phyloP scores from a whole-genome alignment of 2,888 invertebrate species.

The Empis stercorea region DNA sequence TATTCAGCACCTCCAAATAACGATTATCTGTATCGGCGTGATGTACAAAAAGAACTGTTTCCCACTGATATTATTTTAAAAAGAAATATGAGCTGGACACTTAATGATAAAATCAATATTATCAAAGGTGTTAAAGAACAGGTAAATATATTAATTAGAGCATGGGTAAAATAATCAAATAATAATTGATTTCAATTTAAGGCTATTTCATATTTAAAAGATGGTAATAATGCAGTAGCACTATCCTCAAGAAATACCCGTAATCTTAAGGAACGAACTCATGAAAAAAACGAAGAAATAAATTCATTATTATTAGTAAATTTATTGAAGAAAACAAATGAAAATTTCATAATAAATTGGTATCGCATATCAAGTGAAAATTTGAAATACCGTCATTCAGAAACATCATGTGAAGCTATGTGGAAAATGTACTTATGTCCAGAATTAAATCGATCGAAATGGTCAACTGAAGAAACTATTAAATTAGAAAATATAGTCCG shows the following conservation, averaged over 20 bases:
- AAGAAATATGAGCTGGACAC: constrained; percentile 42
- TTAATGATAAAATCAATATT: constrained; percentile 43
- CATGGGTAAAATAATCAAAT: neutral
- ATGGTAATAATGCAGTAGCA: neutral
- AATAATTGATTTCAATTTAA: neutral
- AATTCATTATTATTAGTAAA: constrained; percentile 13
- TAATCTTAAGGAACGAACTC: neutral
- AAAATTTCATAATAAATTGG: constrained; percentile 30
- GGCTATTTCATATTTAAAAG: neutral
- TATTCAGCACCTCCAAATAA: constrained; percentile 45
- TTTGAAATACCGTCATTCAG: constrained; percentile 43
- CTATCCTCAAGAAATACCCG: neutral
- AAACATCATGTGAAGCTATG: constrained; percentile 51
- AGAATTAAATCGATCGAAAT: constrained; percentile 44
- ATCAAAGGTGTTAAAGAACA: constrained; percentile 38
- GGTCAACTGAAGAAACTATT: constrained; percentile 41
- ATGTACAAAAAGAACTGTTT: constrained; percentile 26
- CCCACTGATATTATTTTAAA: constrained; percentile 36
- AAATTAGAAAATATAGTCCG: constrained; percentile 32
- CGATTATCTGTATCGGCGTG: constrained; percentile 42
- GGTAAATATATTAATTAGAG: too few relatives aligned
- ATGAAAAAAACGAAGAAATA: constrained; percentile 10
- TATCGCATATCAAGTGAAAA: constrained; percentile 23
- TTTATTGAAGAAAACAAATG: constrained; percentile 13
- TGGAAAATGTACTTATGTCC: constrained; percentile 63